Evolutionary conservation across 1,140 invertebrate species (phyloP), one percentile per base, ranked within the genome.

Genomic region (Pararge aegeria): DNA sequence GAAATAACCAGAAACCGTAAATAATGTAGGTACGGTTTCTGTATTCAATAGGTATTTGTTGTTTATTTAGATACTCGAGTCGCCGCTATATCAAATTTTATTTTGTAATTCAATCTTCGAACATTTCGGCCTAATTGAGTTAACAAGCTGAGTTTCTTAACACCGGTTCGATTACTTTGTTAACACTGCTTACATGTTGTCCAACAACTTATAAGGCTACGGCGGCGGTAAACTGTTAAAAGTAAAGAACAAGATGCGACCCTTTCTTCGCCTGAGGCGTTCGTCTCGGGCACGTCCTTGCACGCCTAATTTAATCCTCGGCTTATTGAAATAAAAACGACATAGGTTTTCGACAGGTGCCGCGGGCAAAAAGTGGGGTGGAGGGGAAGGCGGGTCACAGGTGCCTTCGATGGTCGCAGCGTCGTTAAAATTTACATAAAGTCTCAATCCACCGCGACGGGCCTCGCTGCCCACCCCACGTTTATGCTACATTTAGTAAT

Each of bases 341-440:
- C 83, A 85, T 89, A 86, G 83, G 83, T 89, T 87, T 87, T 86
- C 83, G 84, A 83, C 84, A 87, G 84, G 84, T 87, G 84, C 75
- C 73, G 66, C 62, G 62, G 72, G 75, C 70, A 42, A 70, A 60
- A 38, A n/a, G 59, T 66, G 46, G 53, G 67, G 64, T 42, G 54
- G 56, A 57, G 56, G 70, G 63, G 61, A 58, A 57, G 66, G 65
- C 46, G 68, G 80, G 83, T 78, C 86, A 80, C 86, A 87, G 86
- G 86, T 89, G 86, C 73, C 77, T 72, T 61, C 86, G 83, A 89
- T 89, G 84, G 84, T 87, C 84, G 86, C 86, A 78, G 83, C 80
- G 81, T 87, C 86, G 84, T 86, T 86, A 89, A 89, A 89, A 89
- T 89, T 89, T 89, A 87, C 86, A 89, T 89, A 89, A 89, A 89